Evolutionary conservation across 1,140 invertebrate species (phyloP).

Genomic region (Diabrotica undecimpunctata): DNA sequence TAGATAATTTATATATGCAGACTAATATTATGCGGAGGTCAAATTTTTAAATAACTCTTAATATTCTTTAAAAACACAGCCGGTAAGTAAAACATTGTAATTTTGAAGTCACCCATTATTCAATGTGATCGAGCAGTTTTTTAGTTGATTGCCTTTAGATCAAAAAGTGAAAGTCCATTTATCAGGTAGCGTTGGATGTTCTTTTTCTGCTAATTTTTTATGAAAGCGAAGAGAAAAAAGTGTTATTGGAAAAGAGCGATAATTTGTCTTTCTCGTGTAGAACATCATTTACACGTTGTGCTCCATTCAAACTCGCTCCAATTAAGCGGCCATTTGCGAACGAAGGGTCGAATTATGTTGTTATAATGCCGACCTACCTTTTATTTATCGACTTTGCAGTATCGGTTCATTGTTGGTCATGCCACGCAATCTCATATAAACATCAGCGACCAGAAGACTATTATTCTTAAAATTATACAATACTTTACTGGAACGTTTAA

Average conservation of each 20-base stretch:
- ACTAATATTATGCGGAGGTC: no score
- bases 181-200: background rate
- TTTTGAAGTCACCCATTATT: no score
- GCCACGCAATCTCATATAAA: no score
- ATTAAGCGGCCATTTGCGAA: background rate
- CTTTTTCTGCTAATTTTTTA: background rate
- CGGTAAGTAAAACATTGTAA: no score
- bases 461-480: no score
- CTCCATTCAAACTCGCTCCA: background rate
- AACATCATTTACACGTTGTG: conserved; percentile 2
- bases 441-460: no score
- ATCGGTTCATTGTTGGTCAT: no score
- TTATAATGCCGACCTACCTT: background rate
- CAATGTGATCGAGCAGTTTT: background rate
- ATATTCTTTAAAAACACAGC: no score
- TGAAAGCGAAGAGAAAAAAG: background rate
- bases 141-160: background rate
- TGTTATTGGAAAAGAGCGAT: background rate
- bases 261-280: background rate
- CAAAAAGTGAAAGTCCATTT: background rate
- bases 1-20: no score
- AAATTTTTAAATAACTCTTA: no score
- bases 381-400: background rate
- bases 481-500: no score
- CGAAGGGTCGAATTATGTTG: background rate